Conservation (phyloP, 1,140 invertebrate genomes). For the Tetramorium alpestre region DNA sequence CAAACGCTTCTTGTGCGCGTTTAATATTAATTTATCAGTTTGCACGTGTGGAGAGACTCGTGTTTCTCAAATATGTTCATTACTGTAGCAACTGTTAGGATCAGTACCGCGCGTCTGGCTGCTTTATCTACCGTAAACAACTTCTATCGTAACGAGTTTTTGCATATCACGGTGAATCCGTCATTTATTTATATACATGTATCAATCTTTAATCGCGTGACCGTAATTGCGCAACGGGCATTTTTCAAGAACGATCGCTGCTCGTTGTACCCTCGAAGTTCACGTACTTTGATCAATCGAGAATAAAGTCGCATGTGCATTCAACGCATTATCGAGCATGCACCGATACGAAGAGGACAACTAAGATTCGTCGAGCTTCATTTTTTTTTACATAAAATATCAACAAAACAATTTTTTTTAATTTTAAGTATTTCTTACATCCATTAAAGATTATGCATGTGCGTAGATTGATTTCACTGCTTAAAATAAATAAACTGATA, state of each 20-base stretch:
- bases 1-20: neutral
- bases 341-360: neutral
- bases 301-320: neutral
- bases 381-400: neutral
- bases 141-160: constrained; percentile 35
- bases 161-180: neutral
- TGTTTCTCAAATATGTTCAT: neutral
- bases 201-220: constrained; percentile 5
- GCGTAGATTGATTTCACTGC: neutral
- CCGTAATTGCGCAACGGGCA: constrained; percentile 17
- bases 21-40: neutral
- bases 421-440: neutral
- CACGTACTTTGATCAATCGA: constrained; percentile 35
- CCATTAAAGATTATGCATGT: neutral
- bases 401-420: neutral
- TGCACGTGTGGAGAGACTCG: neutral
- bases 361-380: neutral
- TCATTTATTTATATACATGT: constrained; percentile 16
- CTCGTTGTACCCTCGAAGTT: constrained; percentile 30
- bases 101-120: neutral
- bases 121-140: constrained; percentile 28
- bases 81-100: neutral
- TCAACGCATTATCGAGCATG: neutral
- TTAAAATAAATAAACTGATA: neutral
- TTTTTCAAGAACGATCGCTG: neutral